phyloP scores from a whole-genome alignment of 1,140 invertebrate species.

The Phthorimaea operculella region DNA sequence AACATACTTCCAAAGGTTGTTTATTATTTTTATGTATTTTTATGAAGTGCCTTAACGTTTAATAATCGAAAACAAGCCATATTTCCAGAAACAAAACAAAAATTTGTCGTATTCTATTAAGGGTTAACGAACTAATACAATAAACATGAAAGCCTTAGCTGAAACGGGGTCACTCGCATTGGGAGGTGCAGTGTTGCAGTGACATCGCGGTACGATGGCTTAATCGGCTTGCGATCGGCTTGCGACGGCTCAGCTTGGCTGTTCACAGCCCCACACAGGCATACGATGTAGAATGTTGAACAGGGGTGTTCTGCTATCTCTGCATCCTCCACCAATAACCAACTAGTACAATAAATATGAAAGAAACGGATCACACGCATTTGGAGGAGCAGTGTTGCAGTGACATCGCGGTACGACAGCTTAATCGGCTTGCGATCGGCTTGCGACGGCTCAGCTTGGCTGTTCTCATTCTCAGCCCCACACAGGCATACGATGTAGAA shows the following conservation, averaged over 20 bases:
- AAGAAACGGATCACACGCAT: background rate
- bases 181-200: background rate
- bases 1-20: no score
- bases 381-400: background rate
- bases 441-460: background rate
- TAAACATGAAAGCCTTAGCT: no score
- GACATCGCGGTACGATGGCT: background rate
- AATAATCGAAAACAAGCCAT: no score
- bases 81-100: no score
- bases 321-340: no score
- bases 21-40: no score
- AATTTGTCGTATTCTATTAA: no score
- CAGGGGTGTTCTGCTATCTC: no score
- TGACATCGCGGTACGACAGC: background rate
- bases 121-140: no score
- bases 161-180: background rate
- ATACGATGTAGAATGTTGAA: no score
- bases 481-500: background rate
- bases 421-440: background rate
- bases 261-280: background rate
- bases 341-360: no score
- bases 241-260: background rate
- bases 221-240: background rate
- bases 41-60: no score
- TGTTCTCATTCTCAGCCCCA: background rate